Conservation (phyloP, 2,888 invertebrate genomes). For the Diplazon laetatorius region DNA sequence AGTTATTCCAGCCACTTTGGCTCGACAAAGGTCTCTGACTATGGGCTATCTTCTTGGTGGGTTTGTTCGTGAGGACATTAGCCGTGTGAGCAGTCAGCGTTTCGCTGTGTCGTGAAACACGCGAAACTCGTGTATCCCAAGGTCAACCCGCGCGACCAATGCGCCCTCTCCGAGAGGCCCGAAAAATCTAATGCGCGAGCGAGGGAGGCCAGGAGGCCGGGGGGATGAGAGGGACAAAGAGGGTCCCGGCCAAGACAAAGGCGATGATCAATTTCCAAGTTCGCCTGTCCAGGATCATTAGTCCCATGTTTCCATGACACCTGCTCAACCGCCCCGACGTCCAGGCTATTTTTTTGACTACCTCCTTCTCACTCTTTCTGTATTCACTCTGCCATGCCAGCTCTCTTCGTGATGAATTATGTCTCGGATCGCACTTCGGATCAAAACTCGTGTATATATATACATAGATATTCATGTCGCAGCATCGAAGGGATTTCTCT, state of each 20-base stretch:
- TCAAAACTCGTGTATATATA: conserved; percentile 44
- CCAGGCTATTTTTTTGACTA: conserved; percentile 34
- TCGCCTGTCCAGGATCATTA: conserved; percentile 80
- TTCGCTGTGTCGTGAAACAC: conserved; percentile 1
- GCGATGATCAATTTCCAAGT: conserved; percentile 80
- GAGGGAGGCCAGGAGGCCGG: conserved; percentile 6
- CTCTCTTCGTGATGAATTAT: conserved; percentile 80
- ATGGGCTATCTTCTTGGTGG: not conserved
- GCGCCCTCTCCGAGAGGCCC: conserved; percentile 5
- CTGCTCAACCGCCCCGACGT: conserved; percentile 72
- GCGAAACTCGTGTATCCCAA: conserved; percentile 13
- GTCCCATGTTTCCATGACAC: conserved; percentile 79
- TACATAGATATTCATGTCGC: not conserved
- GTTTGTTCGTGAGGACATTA: not conserved
- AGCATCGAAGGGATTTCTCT: not conserved
- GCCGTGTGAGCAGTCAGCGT: not conserved
- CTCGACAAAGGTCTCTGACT: too few relatives aligned
- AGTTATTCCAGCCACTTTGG: too few relatives aligned
- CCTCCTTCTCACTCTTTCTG: conserved; percentile 27
- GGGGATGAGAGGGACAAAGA: conserved; percentile 24
- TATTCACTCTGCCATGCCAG: conserved; percentile 24
- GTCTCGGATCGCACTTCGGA: conserved; percentile 53
- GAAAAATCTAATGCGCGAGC: conserved; percentile 46
- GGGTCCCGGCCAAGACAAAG: conserved; percentile 78
- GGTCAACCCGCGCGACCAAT: not conserved